Evolutionary conservation across 1,140 invertebrate genomes (phyloP), one percentile per base, ranked within the genome.

Genomic region (Trypoxylus dichotomus): DNA sequence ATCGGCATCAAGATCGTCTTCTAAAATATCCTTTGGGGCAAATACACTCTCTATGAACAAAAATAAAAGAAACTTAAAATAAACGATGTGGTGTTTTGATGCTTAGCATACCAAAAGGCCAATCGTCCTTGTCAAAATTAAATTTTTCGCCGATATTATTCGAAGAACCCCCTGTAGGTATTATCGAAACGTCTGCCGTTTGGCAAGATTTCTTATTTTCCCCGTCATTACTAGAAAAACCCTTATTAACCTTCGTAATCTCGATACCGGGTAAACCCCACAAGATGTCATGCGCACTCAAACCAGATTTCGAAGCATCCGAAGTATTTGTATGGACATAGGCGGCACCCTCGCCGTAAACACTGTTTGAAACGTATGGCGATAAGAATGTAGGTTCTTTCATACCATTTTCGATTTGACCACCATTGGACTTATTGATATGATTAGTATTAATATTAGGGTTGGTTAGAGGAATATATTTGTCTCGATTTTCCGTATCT

Each of bases 31-130:
- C 88, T 92, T 92, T 73, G 93, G 93, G 81, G 91, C 90, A 87
- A 94, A 94, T 83, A 94, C 91, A 84, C 91, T 93, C 86, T 94
- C 93, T 93, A 88, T 79, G n/a, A n/a, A n/a, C n/a, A n/a, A 91
- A 90, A 27, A 5, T 10, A 75, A 75, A 43, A 47, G 19, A 75
- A 15, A 37, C 27, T 15, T 19, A 43, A 75, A 19, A 10, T 1
- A 19, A 75, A 47, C 13, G 11, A 75, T 3, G 25, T 15, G 32
- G 13, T 10, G 8, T 2, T 21, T 73, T 73, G 11, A 29, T 63
- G 47, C 25, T 74, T 19, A 15, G 25, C 41, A 83, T 79, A 85
- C 84, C 84, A 75, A 83, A 84, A 75, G 80, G 77, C 83, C 83
- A 85, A 63, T 85, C 84, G 43, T 83, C 83, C 74, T 81, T 84